Evolutionary conservation across 1,140 invertebrate genomes (phyloP).

Genomic region (Heterodera carotae): DNA sequence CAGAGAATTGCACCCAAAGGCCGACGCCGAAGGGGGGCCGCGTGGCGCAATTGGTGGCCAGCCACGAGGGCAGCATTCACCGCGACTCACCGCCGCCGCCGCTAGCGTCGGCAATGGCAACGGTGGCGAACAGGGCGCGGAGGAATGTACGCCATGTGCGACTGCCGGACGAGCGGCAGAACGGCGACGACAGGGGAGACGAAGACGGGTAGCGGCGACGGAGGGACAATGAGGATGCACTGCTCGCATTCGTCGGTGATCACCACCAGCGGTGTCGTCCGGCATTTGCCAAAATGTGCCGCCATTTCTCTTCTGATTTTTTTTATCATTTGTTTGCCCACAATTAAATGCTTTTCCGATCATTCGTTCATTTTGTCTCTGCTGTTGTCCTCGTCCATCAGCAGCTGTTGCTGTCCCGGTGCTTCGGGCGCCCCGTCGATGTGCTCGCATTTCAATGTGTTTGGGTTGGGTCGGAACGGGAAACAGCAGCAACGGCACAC

Average conservation of each 20-base stretch:
- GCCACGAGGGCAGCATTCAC: not conserved
- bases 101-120: not conserved
- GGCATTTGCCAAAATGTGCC: too few species aligned
- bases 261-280: too few species aligned
- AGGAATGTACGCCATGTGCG: not conserved
- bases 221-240: too few species aligned
- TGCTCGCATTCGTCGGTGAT: too few species aligned
- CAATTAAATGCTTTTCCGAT: not conserved
- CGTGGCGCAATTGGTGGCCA: slow-evolving; percentile 7
- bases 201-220: not conserved
- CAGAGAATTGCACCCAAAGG: not conserved
- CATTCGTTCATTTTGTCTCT: not conserved
- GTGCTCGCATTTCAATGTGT: slow-evolving; percentile 62
- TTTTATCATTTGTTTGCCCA: not conserved
- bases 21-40: not conserved
- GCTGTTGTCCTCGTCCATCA: not conserved
- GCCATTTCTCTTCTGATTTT: not conserved
- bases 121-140: not conserved
- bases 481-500: slow-evolving; percentile 65
- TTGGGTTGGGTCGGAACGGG: slow-evolving; percentile 55
- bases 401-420: slow-evolving; percentile 53
- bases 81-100: not conserved
- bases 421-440: slow-evolving; percentile 48
- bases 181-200: not conserved
- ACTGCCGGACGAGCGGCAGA: not conserved